Percentiles rank a stretch among this genome's conserved stretches.
Evolutionary conservation across 2,113 vertebrate species (phyloP).

Genomic region (Epinephelus cyanopodus): DNA sequence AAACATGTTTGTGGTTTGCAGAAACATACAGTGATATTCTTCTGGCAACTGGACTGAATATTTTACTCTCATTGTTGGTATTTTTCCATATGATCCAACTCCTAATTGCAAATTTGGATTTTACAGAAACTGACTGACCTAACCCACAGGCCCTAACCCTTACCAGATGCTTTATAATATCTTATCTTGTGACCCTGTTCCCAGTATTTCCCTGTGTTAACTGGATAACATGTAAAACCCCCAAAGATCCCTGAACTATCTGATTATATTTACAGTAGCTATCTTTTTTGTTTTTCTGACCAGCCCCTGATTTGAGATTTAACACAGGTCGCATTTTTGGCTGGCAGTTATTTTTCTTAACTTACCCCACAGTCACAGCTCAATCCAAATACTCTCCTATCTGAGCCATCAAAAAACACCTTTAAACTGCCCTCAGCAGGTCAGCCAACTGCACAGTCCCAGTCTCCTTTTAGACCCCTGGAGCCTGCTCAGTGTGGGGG

Average conservation of each 20-base stretch:
- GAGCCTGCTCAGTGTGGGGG: slow-evolving; percentile 75
- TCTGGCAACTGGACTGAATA: too few relatives aligned
- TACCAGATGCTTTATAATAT: neutral
- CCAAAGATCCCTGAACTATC: neutral
- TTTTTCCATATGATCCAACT: too few relatives aligned
- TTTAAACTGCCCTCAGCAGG: slow-evolving; percentile 9
- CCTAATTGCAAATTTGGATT: neutral
- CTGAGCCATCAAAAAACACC: slow-evolving; percentile 16
- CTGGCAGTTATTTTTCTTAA: slow-evolving; percentile 1
- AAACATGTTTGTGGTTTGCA: too few relatives aligned
- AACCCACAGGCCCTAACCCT: neutral
- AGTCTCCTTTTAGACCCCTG: slow-evolving; percentile 72
- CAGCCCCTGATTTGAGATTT: neutral
- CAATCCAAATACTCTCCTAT: neutral
- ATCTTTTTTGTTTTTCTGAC: neutral
- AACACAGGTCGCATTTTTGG: neutral
- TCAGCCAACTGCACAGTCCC: slow-evolving; percentile 51
- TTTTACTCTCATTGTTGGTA: too few relatives aligned
- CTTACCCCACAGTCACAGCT: neutral
- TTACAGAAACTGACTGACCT: neutral
- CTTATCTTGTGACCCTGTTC: neutral
- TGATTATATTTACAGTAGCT: neutral
- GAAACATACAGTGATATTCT: too few relatives aligned
- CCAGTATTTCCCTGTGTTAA: neutral
- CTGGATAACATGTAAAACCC: neutral